phyloP scores from a whole-genome alignment of 2,888 invertebrate genomes.

The Drosophila nr. perissopoda region DNA sequence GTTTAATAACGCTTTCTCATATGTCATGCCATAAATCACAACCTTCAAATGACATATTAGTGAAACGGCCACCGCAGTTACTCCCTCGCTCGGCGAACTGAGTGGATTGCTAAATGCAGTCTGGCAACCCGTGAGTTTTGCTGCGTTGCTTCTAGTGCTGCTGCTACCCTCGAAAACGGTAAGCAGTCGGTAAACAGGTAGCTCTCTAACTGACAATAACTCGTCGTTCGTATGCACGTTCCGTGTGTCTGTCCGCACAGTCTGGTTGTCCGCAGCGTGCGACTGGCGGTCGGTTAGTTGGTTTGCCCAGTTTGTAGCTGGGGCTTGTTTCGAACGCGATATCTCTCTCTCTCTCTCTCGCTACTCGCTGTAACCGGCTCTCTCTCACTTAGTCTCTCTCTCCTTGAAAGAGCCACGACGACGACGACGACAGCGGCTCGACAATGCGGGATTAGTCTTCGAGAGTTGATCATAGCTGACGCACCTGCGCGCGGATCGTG shows the following conservation, averaged over 20 bases:
- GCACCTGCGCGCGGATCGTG: conserved; percentile 83
- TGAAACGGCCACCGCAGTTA: conserved; percentile 35
- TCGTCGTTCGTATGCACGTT: conserved; percentile 79
- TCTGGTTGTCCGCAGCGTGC: conserved; percentile 69
- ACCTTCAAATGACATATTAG: conserved; percentile 3
- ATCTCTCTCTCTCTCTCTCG: conserved; percentile 34
- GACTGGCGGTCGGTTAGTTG: conserved; percentile 71
- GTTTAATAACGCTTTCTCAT: background rate
- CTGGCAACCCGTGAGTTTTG: conserved; percentile 64
- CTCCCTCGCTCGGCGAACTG: conserved; percentile 20
- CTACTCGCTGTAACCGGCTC: conserved; percentile 52
- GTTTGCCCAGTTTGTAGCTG: conserved; percentile 39
- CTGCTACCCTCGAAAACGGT: conserved; percentile 69
- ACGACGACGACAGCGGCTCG: conserved; percentile 55
- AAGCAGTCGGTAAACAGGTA: conserved; percentile 81
- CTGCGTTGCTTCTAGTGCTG: conserved; percentile 16
- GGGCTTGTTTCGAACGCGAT: conserved; percentile 44
- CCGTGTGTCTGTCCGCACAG: conserved; percentile 56
- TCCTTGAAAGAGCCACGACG: conserved; percentile 71
- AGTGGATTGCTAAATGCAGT: conserved; percentile 47
- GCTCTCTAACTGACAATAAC: conserved; percentile 81
- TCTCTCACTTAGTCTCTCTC: conserved; percentile 25
- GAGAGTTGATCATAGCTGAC: conserved; percentile 84
- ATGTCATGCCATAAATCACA: background rate
- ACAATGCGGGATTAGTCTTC: conserved; percentile 82